These are phyloP conservation scores for Spheniscus mendiculus DNA, from an alignment of 2,113 vertebrate species.

Conservation along the genomic window DNA sequence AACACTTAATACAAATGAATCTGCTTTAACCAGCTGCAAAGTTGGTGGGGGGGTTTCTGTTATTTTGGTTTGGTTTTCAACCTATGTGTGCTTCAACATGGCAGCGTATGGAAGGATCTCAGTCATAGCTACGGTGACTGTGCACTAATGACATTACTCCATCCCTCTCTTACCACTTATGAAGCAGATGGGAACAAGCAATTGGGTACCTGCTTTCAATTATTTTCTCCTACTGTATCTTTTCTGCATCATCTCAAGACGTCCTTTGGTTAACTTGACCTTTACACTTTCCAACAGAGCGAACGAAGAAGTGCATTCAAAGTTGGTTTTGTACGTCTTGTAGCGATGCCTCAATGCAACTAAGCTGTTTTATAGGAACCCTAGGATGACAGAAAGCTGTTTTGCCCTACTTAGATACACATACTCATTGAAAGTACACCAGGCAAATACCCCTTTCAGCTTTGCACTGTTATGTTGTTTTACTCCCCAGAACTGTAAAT, in stretches of 20 bases:
- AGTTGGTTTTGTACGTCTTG: not conserved
- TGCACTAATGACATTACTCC: not conserved
- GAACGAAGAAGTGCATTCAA: not conserved
- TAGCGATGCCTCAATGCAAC: not conserved
- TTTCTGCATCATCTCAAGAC: not conserved
- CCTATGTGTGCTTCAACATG: not conserved
- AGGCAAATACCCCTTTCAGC: not conserved
- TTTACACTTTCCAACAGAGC: not conserved
- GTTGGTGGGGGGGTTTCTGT: not conserved
- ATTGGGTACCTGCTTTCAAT: not conserved
- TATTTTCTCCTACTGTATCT: not conserved
- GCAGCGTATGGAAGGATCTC: not conserved
- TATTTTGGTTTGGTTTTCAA: not conserved
- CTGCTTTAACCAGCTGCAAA: not conserved
- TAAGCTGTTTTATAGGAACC: not conserved
- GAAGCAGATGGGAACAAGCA: not conserved
- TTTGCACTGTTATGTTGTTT: not conserved
- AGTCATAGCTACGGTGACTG: not conserved
- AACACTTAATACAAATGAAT: not conserved
- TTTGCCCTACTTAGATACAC: not conserved
- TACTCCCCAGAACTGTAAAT: constrained; percentile 12
- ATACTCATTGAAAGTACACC: not conserved
- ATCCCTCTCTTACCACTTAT: not conserved
- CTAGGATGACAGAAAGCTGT: not conserved
- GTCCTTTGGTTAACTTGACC: not conserved